Base-by-base conservation (phyloP, 2,113 vertebrate species). In the Hydrolagus affinis region DNA sequence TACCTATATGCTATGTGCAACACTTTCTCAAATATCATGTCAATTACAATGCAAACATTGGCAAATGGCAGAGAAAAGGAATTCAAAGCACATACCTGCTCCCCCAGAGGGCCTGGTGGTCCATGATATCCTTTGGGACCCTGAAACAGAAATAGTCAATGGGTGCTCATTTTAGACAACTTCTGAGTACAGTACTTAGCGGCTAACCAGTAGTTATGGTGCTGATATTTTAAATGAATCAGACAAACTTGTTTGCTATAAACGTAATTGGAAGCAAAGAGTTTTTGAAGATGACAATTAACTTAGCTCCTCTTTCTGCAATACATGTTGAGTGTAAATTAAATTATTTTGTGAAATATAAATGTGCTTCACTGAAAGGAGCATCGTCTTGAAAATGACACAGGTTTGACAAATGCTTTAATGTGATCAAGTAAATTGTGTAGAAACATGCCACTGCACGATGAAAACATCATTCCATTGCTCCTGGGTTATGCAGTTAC, bases 61-160 rank as follows among this genome's bases (percentile, higher is more conserved):
- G 0, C 11, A 57, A 44, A 44, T 44, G n/a, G 44, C 19, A 21
- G 7, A 59, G 21, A 59, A n/a, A 14, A 23, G 75, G 21, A 7
- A 44, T 44, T 44, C 44, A 44, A 44, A 74, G 17, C 17, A 90
- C 93, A 93, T 90, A 98, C 97, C 91, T 94, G 95, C 88, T 97
- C 95, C 87, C 97, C 97, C 87, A 30, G 92, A 11, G 88, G 91
- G 70, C 97, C 97, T 25, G 78, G 88, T 72, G 90, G 91, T 17
- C 97, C 97, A 4, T 87, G 88, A 92, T 96, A 92, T 88, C 97
- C 97, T 91, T 96, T 97, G 75, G 90, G 90, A 91, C 97, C 97
- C 97, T 99, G 89, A 1, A 28, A 83, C 14, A 66, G 17, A 83
- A 66, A 32, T 3, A 66, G 10, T 17, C 30, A 83, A 32, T 6